A percentile compares a stretch with the other conserved stretches of the same genome.
Evolutionary conservation across 1,140 invertebrate genomes (phyloP).

Genomic region (Musca vetustissima): DNA sequence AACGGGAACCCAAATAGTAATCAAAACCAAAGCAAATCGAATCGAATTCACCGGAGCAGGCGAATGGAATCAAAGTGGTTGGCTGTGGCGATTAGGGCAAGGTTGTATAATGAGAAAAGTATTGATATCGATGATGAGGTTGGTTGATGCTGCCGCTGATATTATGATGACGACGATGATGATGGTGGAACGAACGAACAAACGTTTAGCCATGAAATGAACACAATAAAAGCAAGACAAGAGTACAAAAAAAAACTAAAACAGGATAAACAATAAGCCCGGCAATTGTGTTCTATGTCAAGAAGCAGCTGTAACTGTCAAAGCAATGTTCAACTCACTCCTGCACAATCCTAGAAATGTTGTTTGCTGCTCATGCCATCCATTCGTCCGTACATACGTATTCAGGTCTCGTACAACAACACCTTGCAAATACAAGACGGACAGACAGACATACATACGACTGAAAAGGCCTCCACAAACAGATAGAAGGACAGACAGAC

Average conservation of each 20-base stretch:
- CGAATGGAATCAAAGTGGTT: neutral
- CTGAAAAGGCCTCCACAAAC: neutral
- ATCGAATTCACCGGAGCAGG: neutral
- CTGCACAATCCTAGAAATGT: neutral
- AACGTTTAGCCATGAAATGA: neutral
- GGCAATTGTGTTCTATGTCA: slow-evolving; percentile 6
- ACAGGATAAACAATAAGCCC: neutral
- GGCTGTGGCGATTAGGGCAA: neutral
- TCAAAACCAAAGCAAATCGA: slow-evolving; percentile 11
- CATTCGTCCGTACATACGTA: too few relatives aligned
- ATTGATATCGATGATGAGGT: neutral
- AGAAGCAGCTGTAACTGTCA: slow-evolving; percentile 24
- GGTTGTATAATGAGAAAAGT: neutral
- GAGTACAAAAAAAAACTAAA: too few relatives aligned
- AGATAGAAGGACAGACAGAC: slow-evolving; percentile 1
- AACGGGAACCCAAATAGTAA: slow-evolving; percentile 6
- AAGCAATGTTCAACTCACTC: slow-evolving; percentile 15
- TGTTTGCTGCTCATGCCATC: neutral
- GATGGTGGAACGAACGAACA: too few relatives aligned
- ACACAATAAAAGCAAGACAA: too few relatives aligned
- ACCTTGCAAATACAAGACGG: neutral
- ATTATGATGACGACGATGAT: neutral
- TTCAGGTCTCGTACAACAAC: neutral
- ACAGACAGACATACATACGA: neutral
- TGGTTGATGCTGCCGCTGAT: neutral